Evolutionary conservation across 2,797 vertebrate species (phyloP).

Genomic region (Steatocranus sp.): DNA sequence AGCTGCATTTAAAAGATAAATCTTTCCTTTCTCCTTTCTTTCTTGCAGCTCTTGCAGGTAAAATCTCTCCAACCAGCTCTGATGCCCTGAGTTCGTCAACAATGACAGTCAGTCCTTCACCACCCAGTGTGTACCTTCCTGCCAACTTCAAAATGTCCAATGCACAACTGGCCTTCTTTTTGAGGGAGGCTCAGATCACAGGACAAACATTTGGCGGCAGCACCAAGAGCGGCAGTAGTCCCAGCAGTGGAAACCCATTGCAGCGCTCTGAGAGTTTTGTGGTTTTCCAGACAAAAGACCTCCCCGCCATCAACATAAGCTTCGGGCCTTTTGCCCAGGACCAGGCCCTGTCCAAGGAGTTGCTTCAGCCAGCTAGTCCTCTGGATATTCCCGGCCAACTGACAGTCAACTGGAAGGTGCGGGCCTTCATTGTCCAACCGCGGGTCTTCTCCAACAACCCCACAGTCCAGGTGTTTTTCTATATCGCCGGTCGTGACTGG

Average conservation of each 20-base stretch:
- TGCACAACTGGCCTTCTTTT: slow-evolving; percentile 93
- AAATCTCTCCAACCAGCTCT: slow-evolving; percentile 79
- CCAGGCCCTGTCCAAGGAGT: slow-evolving; percentile 87
- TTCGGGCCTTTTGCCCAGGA: slow-evolving; percentile 89
- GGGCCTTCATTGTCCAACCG: slow-evolving; percentile 91
- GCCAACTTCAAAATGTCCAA: slow-evolving; percentile 95
- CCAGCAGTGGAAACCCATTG: slow-evolving; percentile 73
- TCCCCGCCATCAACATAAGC: slow-evolving; percentile 90
- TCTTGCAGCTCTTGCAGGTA: slow-evolving; percentile 79
- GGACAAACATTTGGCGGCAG: slow-evolving; percentile 43
- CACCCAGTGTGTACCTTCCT: slow-evolving; percentile 80
- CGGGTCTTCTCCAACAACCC: slow-evolving; percentile 88
- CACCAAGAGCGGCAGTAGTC: slow-evolving; percentile 3
- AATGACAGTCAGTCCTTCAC: slow-evolving; percentile 60
- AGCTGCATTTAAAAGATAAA: not conserved
- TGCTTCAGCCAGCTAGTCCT: slow-evolving; percentile 91
- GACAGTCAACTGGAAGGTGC: slow-evolving; percentile 97
- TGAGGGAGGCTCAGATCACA: slow-evolving; percentile 79
- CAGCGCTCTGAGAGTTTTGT: slow-evolving; percentile 93
- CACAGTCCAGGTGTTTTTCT: slow-evolving; percentile 92
- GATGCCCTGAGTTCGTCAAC: slow-evolving; percentile 72
- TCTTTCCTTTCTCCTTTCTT: slow-evolving; percentile 15
- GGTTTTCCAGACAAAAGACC: slow-evolving; percentile 96
- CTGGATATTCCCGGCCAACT: slow-evolving; percentile 88
- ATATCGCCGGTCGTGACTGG: slow-evolving; percentile 95